phyloP scores from a whole-genome alignment of 2,113 vertebrate genomes.

The Anas platyrhynchos region DNA sequence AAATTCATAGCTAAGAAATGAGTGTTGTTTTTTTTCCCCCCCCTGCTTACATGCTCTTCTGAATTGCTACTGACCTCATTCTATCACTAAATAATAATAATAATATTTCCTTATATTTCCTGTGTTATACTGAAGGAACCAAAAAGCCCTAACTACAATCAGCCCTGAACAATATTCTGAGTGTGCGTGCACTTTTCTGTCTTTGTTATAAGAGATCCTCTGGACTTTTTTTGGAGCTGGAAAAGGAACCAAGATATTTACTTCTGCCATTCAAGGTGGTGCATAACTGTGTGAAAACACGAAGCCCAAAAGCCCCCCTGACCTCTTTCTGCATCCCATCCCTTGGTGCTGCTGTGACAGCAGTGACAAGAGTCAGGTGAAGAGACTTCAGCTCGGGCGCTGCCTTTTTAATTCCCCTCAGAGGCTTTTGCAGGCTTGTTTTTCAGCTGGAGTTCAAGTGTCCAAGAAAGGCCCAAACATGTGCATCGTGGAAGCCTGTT shows the following conservation, averaged over 20 bases:
- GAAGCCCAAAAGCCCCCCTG: background rate
- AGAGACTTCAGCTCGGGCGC: background rate
- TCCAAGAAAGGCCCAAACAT: background rate
- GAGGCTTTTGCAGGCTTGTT: background rate
- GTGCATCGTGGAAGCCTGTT: background rate
- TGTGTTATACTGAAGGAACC: background rate
- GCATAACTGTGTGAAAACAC: background rate
- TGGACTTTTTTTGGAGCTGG: background rate
- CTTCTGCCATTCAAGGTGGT: background rate
- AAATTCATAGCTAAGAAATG: background rate
- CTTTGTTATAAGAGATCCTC: background rate
- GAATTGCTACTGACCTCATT: background rate
- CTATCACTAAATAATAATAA: background rate
- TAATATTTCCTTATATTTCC: background rate
- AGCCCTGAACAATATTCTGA: background rate
- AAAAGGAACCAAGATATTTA: background rate
- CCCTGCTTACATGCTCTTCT: background rate
- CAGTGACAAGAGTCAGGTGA: background rate
- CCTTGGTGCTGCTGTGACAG: background rate
- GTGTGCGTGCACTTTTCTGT: rapidly evolving
- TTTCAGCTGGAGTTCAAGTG: background rate
- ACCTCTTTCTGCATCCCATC: background rate
- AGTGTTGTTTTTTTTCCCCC: no score
- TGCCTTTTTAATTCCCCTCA: background rate
- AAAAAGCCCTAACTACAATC: background rate